A percentile compares a stretch with the other conserved stretches of the same genome.
These are phyloP conservation scores for Prolemur simus DNA, from an alignment of 2,113 vertebrate species.

Conservation along the genomic window DNA sequence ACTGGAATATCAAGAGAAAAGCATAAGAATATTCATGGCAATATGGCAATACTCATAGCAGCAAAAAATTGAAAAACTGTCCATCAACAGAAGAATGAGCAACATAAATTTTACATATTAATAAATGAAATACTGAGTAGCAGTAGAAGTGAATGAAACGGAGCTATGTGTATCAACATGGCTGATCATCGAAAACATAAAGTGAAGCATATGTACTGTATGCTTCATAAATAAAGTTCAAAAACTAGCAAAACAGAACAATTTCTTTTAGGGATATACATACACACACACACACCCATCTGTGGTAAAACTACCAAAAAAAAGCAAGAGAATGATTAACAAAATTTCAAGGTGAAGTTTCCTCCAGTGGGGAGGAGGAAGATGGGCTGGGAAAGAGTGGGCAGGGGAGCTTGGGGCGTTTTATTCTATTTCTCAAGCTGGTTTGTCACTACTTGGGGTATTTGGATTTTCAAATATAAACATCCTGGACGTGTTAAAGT, in stretches of 20 bases:
- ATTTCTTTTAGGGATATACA: not conserved
- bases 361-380: not conserved
- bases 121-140: not conserved
- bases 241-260: not conserved
- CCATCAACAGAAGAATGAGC: not conserved
- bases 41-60: not conserved
- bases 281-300: not conserved
- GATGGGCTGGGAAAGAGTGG: not conserved
- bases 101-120: not conserved
- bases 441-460: not conserved
- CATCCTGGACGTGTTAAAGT: not conserved
- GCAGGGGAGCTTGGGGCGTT: not conserved
- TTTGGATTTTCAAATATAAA: constrained; percentile 18
- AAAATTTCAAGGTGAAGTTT: not conserved
- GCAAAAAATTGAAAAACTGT: not conserved
- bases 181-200: not conserved
- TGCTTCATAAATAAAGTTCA: not conserved
- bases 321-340: not conserved
- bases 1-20: not conserved
- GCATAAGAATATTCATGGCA: not conserved
- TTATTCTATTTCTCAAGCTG: not conserved
- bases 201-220: not conserved
- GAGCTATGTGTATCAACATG: not conserved
- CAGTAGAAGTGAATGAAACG: not conserved
- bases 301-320: not conserved